Evolutionary conservation across 1,140 invertebrate genomes (phyloP).

Genomic region (Philaenus spumarius): DNA sequence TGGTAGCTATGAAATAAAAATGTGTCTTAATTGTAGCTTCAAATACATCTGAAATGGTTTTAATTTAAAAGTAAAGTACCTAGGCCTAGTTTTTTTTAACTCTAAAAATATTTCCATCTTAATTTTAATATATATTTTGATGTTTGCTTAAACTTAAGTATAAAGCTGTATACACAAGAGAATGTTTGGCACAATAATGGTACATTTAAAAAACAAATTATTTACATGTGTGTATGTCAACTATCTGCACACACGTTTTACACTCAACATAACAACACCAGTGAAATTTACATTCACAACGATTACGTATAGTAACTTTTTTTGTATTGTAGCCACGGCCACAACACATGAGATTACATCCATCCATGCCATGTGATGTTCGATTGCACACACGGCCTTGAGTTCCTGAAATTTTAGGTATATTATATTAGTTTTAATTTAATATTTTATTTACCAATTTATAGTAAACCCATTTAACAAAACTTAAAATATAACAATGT

Average conservation of each 20-base stretch:
- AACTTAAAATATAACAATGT: neutral
- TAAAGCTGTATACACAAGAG: neutral
- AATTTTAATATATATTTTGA: no score
- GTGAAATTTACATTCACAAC: conserved; percentile 86
- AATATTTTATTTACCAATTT: neutral
- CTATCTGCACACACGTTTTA: conserved; percentile 70
- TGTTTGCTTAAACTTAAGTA: no score
- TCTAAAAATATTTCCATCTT: no score
- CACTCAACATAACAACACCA: conserved; percentile 91
- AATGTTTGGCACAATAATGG: conserved; percentile 1
- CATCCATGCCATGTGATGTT: conserved; percentile 74
- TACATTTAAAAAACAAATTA: conserved; percentile 34
- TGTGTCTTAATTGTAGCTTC: no score
- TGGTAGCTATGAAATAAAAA: no score
- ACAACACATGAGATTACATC: conserved; percentile 89
- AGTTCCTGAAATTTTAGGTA: conserved; percentile 49
- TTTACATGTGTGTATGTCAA: conserved; percentile 84
- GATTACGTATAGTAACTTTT: conserved; percentile 63
- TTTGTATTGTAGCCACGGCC: conserved; percentile 89
- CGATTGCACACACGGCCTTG: conserved; percentile 73
- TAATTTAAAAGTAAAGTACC: no score
- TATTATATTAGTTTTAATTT: no score
- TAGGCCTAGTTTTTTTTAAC: no score
- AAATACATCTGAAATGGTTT: no score
- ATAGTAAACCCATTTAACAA: neutral